Conservation (phyloP, 53 echinoderm and acorn worm species). For the Crossaster papposus region DNA sequence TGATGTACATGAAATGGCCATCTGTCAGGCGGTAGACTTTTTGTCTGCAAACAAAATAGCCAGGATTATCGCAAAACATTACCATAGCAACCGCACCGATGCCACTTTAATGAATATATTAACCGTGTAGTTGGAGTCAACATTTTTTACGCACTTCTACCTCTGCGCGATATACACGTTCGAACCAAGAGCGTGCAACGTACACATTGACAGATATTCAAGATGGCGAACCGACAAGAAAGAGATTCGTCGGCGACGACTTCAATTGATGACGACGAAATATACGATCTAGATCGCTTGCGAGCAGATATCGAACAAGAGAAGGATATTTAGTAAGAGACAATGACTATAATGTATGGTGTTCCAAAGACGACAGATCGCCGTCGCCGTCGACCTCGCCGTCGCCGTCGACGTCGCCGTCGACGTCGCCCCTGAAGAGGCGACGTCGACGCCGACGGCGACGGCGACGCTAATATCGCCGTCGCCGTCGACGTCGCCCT, state of each 20-base stretch:
- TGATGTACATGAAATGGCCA: too few species aligned
- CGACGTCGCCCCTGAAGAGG: too few species aligned
- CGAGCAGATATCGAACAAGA: slow-evolving; percentile 68
- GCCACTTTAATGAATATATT: background rate
- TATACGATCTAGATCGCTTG: slow-evolving; percentile 52
- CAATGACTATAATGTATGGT: background rate
- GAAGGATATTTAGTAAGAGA: slow-evolving; percentile 66
- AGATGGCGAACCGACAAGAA: slow-evolving; percentile 52
- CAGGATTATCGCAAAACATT: background rate
- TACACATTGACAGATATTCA: background rate
- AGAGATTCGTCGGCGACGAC: slow-evolving; percentile 25
- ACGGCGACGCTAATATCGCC: too few species aligned
- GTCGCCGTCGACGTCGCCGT: too few species aligned
- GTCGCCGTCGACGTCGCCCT: too few species aligned
- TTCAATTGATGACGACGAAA: slow-evolving; percentile 42
- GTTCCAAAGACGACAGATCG: too few species aligned
- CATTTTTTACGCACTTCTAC: background rate
- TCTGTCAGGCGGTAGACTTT: too few species aligned
- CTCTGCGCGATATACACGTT: slow-evolving; percentile 18
- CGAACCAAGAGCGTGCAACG: background rate
- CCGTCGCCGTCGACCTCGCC: too few species aligned
- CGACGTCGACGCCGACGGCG: too few species aligned
- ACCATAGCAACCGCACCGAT: slow-evolving; percentile 31
- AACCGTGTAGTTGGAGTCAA: slow-evolving; percentile 30
- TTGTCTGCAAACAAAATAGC: too few species aligned